Evolutionary conservation across 2,888 invertebrate species (phyloP), one percentile per base, ranked within the genome.

Genomic region (Himalopsyche japonica): DNA sequence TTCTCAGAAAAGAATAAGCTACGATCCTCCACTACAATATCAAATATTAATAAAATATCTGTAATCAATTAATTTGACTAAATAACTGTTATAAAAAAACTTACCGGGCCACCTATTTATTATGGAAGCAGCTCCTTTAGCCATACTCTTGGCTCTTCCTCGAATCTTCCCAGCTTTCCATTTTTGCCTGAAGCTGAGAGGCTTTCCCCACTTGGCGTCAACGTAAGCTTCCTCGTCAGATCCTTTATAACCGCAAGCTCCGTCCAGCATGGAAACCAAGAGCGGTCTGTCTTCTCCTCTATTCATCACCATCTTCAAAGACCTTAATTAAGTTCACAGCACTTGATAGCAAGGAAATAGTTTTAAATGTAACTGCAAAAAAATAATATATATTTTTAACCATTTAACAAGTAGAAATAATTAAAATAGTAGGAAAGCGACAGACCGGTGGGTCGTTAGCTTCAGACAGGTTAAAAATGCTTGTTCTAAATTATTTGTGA

Each of bases 31-130:
- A 6, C 32, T 32, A 6, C 32, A 32, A 32, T 32, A 32, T 32
- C 32, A 32, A 3, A 32, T 32, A 32, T 4, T 32, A n/a, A 32
- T 32, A 6, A 32, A 32, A 32, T 32, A 4, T 32, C 6, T 4
- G 3, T 32, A 32, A 32, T 3, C 32, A 32, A 32, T 32, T 32
- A 32, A 32, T 4, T 32, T 4, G n/a, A n/a, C n/a, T n/a, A n/a
- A n/a, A n/a, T n/a, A n/a, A n/a, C n/a, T n/a, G n/a, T 34, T 37
- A 8, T 15, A 43, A 43, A 15, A 15, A 15, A 27, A 70, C 88
- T 88, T 89, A 91, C 91, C 90, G 87, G 91, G 90, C 89, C 90
- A 91, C 87, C 89, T 89, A 18, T 89, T 90, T 78, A 91, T 89
- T 83, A 91, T 89, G 10, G 89, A 88, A 0, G 89, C 88, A 27